Base-by-base conservation (phyloP, 2,888 invertebrate species). In the Pecten maximus region DNA sequence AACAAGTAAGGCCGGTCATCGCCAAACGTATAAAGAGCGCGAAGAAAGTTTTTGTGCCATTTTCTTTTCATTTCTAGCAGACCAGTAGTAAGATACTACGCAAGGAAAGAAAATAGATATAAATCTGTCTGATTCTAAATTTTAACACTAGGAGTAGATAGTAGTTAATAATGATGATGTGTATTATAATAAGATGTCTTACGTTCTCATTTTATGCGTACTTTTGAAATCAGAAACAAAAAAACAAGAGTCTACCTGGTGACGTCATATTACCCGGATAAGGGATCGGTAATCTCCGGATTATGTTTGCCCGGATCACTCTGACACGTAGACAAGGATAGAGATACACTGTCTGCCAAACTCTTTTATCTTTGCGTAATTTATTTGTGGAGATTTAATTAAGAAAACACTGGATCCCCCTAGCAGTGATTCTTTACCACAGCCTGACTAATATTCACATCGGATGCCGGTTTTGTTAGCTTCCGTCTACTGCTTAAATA, bases 281-380 rank as follows among this genome's bases (percentile, higher is more conserved):
- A 74, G 35, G 23, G 74, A 74, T 35, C 28, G 74, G 74, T 74
- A 74, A 74, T 74, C 74, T 28, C 35, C 74, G 74, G 74, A 74
- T 74, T 74, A 74, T 35, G 35, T 19, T 8, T 10, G 28, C 74
- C 74, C 74, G 35, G 74, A 35, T 35, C 28, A 35, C 35, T 74
- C 74, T 35, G 74, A 74, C 74, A 74, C 74, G 8, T 74, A 35
- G 74, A 74, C 74, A 74, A 74, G 19, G 74, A 28, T 74, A 35
- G 35, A 12, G 74, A 74, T 74, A 74, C 74, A 35, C 23, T 74
- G 3, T 12, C 12, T 12, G 28, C 74, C 10, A 35, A 10, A 1
- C 74, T 74, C 74, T 74, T 74, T 74, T 74, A 74, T 74, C 74
- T 74, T 74, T 74, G 35, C 28, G 74, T 74, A 74, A 74, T 74